Conservation (phyloP, 2,888 invertebrate species). For the Ochropacha duplaris region DNA sequence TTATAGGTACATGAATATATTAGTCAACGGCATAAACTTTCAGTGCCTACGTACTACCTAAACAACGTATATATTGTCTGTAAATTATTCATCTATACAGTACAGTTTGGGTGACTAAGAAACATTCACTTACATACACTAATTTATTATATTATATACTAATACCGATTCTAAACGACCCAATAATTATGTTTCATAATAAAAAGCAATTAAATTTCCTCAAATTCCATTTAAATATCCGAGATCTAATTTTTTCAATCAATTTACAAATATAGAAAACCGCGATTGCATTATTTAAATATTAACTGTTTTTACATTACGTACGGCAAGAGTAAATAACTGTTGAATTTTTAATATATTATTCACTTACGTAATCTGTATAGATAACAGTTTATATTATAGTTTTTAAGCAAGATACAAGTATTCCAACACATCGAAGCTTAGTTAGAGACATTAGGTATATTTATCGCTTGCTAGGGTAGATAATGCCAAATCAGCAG, state of each 20-base stretch:
- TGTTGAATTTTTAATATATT: neutral
- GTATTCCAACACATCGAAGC: neutral
- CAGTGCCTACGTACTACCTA: slow-evolving; percentile 81
- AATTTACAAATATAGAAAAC: slow-evolving; percentile 65
- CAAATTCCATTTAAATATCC: slow-evolving; percentile 27
- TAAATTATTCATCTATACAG: slow-evolving; percentile 70
- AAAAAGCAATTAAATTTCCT: slow-evolving; percentile 33
- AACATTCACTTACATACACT: slow-evolving; percentile 47
- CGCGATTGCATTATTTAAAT: slow-evolving; percentile 36
- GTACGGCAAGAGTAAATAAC: neutral
- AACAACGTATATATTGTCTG: slow-evolving; percentile 80
- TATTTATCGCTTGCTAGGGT: neutral
- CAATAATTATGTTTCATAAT: slow-evolving; percentile 22
- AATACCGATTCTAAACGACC: slow-evolving; percentile 21
- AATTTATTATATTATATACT: slow-evolving; percentile 5
- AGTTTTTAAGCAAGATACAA: neutral
- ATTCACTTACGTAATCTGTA: neutral
- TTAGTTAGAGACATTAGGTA: neutral
- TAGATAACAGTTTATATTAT: neutral
- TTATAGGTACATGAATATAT: slow-evolving; percentile 74
- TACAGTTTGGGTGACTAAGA: slow-evolving; percentile 64
- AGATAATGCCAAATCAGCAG: neutral
- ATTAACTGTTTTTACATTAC: slow-evolving; percentile 11
- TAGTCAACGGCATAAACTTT: slow-evolving; percentile 79
- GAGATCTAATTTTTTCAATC: slow-evolving; percentile 30